A percentile compares a stretch with the other conserved stretches of the same genome.
These are phyloP conservation scores for Antitype chi DNA, from an alignment of 2,888 invertebrate species.

Conservation along the genomic window DNA sequence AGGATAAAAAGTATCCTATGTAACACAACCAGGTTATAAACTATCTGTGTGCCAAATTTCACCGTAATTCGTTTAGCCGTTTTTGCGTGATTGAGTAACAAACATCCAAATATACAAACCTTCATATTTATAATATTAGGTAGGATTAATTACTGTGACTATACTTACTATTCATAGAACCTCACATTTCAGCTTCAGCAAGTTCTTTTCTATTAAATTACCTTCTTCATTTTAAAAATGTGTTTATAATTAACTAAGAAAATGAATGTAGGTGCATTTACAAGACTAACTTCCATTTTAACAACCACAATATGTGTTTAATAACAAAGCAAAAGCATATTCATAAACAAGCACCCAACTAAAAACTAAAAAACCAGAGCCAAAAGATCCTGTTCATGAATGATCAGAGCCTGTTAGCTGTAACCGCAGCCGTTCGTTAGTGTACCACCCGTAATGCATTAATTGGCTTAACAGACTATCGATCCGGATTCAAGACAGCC, in stretches of 20 bases:
- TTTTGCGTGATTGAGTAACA: no score
- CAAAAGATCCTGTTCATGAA: conserved; percentile 16
- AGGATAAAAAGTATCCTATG: no score
- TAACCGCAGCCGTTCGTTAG: conserved; percentile 62
- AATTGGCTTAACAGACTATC: conserved; percentile 63
- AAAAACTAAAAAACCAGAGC: conserved; percentile 16
- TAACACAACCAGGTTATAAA: no score
- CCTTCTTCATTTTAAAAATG: neutral
- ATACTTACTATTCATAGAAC: no score
- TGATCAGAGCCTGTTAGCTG: conserved; percentile 35
- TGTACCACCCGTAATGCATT: conserved; percentile 54
- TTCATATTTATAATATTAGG: no score
- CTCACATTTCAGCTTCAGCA: no score
- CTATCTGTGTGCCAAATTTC: no score
- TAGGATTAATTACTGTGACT: no score
- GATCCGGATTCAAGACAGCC: conserved; percentile 36
- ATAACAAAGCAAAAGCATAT: neutral
- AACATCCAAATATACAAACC: no score
- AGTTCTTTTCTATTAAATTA: no score
- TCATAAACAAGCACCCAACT: neutral
- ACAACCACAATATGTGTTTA: neutral
- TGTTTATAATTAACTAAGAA: neutral
- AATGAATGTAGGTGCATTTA: no score
- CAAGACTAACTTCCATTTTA: neutral
- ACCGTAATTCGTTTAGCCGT: no score